Percentiles rank a stretch among this genome's conserved stretches.
Evolutionary conservation across 2,113 vertebrate genomes (phyloP).

Genomic region (Etheostoma spectabile): DNA sequence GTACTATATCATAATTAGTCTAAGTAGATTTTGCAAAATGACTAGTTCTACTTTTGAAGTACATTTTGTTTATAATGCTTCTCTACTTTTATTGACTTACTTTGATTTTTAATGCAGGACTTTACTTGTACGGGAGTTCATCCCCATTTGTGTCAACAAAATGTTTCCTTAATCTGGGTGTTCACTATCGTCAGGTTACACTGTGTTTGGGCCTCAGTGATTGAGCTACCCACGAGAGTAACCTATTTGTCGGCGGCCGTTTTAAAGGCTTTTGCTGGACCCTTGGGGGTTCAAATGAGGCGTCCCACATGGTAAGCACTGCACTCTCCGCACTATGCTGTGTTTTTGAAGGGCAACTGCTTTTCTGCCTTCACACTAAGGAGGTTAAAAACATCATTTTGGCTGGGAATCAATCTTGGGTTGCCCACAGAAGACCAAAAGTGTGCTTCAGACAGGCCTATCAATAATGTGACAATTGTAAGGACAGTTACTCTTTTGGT

Average conservation of each 20-base stretch:
- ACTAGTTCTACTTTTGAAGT: background rate
- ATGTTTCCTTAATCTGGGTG: background rate
- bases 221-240: background rate
- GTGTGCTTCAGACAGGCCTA: background rate
- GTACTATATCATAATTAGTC: background rate
- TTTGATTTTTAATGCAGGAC: background rate
- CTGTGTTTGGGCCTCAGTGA: background rate
- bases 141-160: background rate
- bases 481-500: background rate
- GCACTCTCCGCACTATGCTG: slow-evolving; percentile 30
- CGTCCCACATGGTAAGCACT: slow-evolving; percentile 8
- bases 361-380: slow-evolving; percentile 17
- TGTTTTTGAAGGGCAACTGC: slow-evolving; percentile 31
- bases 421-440: slow-evolving; percentile 3
- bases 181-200: background rate
- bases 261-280: slow-evolving; percentile 25
- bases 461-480: background rate
- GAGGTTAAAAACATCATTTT: slow-evolving; percentile 32
- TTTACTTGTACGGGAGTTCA: background rate
- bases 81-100: background rate
- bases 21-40: background rate
- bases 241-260: background rate
- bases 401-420: background rate
- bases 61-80: background rate
- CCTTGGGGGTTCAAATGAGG: slow-evolving; percentile 19